These are phyloP conservation scores for Argyresthia albistria DNA, from an alignment of 2,888 invertebrate genomes.

Conservation along the genomic window DNA sequence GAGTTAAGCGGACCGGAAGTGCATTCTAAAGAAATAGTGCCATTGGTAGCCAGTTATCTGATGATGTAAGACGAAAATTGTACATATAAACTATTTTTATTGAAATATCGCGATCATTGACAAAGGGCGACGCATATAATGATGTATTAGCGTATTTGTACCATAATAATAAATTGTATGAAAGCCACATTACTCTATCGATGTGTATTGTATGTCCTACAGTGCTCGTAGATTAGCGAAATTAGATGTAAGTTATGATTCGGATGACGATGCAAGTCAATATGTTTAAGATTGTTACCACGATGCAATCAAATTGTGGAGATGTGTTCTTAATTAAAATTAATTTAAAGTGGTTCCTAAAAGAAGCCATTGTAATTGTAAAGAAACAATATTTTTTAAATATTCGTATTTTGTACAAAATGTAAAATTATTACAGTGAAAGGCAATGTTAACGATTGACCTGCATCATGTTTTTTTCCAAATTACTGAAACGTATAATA, in stretches of 20 bases:
- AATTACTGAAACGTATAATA: conserved; percentile 24
- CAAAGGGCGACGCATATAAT: conserved; percentile 24
- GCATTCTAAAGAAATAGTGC: conserved; percentile 60
- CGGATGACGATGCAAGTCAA: conserved; percentile 55
- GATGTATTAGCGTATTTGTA: conserved; percentile 37
- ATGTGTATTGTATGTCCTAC: conserved; percentile 28
- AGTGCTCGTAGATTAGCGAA: conserved; percentile 34
- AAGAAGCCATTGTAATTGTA: conserved; percentile 36
- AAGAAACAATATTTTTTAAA: conserved; percentile 18
- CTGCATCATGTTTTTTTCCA: conserved; percentile 45
- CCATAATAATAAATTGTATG: conserved; percentile 36
- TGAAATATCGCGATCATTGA: conserved; percentile 41
- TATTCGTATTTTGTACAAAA: conserved; percentile 21
- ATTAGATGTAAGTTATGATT: conserved; percentile 19
- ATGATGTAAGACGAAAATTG: conserved; percentile 42
- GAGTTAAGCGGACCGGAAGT: conserved; percentile 29
- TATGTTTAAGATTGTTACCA: conserved; percentile 48
- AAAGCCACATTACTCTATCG: conserved; percentile 38
- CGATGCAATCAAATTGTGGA: conserved; percentile 33
- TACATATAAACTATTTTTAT: conserved; percentile 49
- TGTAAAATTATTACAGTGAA: conserved; percentile 6
- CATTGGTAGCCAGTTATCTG: conserved; percentile 40
- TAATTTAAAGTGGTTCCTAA: conserved; percentile 35
- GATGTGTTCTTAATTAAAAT: conserved; percentile 35
- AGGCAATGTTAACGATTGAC: conserved; percentile 55